phyloP scores from a whole-genome alignment of 2,113 vertebrate genomes.

The Noctilio leporinus region DNA sequence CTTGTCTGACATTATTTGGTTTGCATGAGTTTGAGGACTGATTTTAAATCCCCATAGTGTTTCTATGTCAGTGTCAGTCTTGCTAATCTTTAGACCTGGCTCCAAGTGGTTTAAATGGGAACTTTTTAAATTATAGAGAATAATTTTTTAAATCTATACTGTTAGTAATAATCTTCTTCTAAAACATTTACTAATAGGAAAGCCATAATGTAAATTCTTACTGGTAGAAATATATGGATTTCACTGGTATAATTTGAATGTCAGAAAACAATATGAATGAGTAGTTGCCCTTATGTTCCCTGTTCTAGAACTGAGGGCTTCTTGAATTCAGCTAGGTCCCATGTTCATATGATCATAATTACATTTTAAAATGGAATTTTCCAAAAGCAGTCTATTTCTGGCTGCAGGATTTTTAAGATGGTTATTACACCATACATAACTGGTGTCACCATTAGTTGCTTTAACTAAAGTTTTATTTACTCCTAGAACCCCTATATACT shows the following conservation, averaged over 20 bases:
- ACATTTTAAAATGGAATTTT: conserved; percentile 16
- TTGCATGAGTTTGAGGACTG: conserved; percentile 14
- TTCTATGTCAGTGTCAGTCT: background rate
- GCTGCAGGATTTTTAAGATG: background rate
- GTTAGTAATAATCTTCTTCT: background rate
- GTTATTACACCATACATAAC: background rate
- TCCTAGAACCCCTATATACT: background rate
- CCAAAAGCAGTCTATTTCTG: background rate
- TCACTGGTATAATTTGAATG: background rate
- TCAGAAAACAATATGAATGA: background rate
- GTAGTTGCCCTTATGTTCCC: background rate
- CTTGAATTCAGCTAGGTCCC: background rate
- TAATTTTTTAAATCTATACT: background rate
- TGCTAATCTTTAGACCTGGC: background rate
- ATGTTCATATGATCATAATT: background rate
- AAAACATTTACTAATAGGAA: background rate
- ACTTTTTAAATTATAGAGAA: background rate
- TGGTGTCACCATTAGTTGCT: background rate
- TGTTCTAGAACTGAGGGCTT: background rate
- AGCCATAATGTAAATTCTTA: background rate
- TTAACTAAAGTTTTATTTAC: conserved; percentile 19
- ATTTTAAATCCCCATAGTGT: background rate
- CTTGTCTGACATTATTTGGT: background rate
- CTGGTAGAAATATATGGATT: background rate
- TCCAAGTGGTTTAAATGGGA: background rate